Conservation (phyloP, 2,888 invertebrate genomes). For the Leptinotarsa haldemani region DNA sequence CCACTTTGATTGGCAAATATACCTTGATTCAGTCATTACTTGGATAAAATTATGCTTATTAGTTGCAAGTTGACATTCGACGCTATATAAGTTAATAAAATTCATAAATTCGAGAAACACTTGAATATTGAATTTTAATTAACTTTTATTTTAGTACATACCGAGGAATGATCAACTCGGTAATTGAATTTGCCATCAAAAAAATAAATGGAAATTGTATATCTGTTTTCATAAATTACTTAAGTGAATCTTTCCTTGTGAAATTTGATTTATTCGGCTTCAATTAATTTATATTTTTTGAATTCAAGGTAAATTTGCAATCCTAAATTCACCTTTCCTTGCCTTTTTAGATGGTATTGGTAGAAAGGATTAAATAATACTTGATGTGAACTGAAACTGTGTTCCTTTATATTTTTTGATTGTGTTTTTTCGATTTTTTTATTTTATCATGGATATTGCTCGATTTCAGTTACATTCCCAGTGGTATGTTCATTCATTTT, state of each 20-base stretch:
- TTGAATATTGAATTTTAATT: no score
- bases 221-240: no score
- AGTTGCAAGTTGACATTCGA: no score
- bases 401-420: conserved; percentile 40
- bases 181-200: no score
- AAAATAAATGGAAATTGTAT: no score
- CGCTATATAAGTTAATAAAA: no score
- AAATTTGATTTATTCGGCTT: no score
- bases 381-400: conserved; percentile 43
- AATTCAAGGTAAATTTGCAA: conserved; percentile 32
- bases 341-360: conserved; percentile 48
- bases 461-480: conserved; percentile 6
- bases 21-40: background rate
- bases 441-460: background rate
- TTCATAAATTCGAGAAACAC: no score
- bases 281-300: background rate
- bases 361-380: conserved; percentile 57
- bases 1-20: background rate
- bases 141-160: no score
- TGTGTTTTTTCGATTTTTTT: conserved; percentile 27
- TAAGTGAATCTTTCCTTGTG: no score
- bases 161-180: no score
- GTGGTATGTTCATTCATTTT: conserved; percentile 1
- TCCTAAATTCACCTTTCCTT: conserved; percentile 26
- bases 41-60: background rate